Conservation (phyloP, 2,888 invertebrate species). For the Epinotia ramella region DNA sequence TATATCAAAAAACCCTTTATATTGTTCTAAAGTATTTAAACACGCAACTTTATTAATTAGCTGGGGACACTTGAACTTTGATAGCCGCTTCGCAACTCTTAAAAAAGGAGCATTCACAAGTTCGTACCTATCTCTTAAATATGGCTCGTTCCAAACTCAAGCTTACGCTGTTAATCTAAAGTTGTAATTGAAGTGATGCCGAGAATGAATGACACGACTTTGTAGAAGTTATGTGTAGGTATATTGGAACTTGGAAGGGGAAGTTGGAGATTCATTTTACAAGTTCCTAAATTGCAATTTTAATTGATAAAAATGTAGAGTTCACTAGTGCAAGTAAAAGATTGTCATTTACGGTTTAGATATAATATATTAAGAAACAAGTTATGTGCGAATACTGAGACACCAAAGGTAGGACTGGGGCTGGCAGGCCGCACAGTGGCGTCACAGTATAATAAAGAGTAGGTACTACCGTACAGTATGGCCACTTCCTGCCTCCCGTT, state of each 20-base stretch:
- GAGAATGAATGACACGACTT: background rate
- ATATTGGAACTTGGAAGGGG: background rate
- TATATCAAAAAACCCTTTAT: background rate
- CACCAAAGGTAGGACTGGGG: too few relatives aligned
- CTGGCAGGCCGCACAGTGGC: too few relatives aligned
- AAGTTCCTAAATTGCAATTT: background rate
- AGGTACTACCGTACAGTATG: too few relatives aligned
- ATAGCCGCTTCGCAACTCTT: constrained; percentile 14
- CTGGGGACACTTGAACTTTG: constrained; percentile 16
- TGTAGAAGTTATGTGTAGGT: background rate
- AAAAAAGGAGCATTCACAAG: background rate
- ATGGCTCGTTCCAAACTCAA: background rate
- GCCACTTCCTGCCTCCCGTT: too few relatives aligned
- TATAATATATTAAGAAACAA: too few relatives aligned
- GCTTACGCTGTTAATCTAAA: background rate
- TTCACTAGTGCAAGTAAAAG: too few relatives aligned
- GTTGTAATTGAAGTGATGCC: background rate
- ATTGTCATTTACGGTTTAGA: too few relatives aligned
- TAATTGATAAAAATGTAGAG: background rate
- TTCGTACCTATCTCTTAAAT: background rate
- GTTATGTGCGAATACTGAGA: too few relatives aligned
- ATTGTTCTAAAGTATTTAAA: background rate
- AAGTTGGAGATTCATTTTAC: background rate
- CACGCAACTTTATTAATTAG: constrained; percentile 34
- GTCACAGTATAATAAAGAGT: too few relatives aligned